Conservation (phyloP, 2,888 invertebrate genomes). For the Platypus cylindrus region DNA sequence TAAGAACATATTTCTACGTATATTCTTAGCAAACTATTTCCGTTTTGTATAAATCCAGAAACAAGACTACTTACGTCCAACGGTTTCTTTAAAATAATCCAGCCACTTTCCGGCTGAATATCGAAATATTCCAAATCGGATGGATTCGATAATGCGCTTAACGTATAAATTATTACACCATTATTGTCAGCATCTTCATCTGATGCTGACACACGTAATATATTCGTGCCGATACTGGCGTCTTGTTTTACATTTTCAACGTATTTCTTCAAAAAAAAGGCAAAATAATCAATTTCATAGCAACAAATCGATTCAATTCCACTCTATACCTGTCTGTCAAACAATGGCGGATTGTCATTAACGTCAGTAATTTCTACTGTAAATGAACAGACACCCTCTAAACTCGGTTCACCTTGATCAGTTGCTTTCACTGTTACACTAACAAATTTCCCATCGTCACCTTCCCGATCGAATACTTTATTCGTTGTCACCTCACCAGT, state of each 20-base stretch:
- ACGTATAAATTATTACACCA: constrained; percentile 84
- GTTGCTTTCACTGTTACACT: constrained; percentile 96
- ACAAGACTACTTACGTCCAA: constrained; percentile 77
- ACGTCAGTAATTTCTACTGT: constrained; percentile 96
- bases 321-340: constrained; percentile 76
- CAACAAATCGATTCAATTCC: too few species aligned
- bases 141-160: constrained; percentile 80
- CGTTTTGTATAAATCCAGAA: too few species aligned
- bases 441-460: constrained; percentile 92
- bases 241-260: constrained; percentile 95
- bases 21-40: too few species aligned
- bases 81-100: constrained; percentile 91
- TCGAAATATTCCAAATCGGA: constrained; percentile 90
- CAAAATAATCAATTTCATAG: constrained; percentile 2
- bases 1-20: too few species aligned
- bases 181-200: constrained; percentile 97
- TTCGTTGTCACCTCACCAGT: constrained; percentile 91
- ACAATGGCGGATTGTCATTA: constrained; percentile 92
- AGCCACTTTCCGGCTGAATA: constrained; percentile 93
- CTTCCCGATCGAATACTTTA: constrained; percentile 93
- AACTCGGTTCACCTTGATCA: constrained; percentile 94
- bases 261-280: constrained; percentile 73
- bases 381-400: constrained; percentile 97
- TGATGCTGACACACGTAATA: constrained; percentile 86
- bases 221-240: constrained; percentile 89